phyloP scores from a whole-genome alignment of 2,888 invertebrate species.

The Syritta pipiens region DNA sequence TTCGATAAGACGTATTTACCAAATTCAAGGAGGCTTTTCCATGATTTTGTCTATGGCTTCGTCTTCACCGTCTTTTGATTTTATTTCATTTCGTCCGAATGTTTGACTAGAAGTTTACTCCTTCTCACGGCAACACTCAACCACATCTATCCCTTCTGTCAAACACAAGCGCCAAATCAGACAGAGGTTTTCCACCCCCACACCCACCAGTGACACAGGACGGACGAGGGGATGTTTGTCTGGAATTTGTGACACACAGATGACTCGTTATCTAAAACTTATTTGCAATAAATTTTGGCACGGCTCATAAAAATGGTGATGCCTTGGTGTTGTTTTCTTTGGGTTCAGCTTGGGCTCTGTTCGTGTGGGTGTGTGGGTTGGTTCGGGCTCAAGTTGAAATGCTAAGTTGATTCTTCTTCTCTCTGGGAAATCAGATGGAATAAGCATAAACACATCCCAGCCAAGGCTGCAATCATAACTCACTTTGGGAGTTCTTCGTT shows the following conservation, averaged over 20 bases:
- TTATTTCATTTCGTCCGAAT: too few relatives aligned
- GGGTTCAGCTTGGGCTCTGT: too few relatives aligned
- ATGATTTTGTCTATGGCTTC: too few relatives aligned
- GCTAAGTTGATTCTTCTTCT: conserved; percentile 57
- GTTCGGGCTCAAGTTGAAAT: conserved; percentile 28
- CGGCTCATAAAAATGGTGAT: conserved; percentile 73
- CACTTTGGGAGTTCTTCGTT: too few relatives aligned
- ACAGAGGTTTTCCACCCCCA: conserved; percentile 26
- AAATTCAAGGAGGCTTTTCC: too few relatives aligned
- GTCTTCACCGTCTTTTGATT: too few relatives aligned
- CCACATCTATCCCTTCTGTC: neutral
- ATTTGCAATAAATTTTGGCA: conserved; percentile 74
- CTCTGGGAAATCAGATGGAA: conserved; percentile 50
- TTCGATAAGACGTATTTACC: too few relatives aligned
- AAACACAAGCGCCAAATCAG: conserved; percentile 46
- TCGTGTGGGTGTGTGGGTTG: too few relatives aligned
- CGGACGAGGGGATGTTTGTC: conserved; percentile 44
- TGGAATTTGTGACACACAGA: conserved; percentile 73
- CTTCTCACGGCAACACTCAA: neutral
- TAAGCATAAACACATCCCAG: conserved; percentile 29
- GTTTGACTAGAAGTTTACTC: neutral
- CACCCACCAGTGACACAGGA: conserved; percentile 26
- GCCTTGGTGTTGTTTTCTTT: conserved; percentile 45
- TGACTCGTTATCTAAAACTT: conserved; percentile 74
- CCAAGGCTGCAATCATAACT: conserved; percentile 49